phyloP scores from a whole-genome alignment of 2,797 vertebrate species.

The Acrocephalus scirpaceus region DNA sequence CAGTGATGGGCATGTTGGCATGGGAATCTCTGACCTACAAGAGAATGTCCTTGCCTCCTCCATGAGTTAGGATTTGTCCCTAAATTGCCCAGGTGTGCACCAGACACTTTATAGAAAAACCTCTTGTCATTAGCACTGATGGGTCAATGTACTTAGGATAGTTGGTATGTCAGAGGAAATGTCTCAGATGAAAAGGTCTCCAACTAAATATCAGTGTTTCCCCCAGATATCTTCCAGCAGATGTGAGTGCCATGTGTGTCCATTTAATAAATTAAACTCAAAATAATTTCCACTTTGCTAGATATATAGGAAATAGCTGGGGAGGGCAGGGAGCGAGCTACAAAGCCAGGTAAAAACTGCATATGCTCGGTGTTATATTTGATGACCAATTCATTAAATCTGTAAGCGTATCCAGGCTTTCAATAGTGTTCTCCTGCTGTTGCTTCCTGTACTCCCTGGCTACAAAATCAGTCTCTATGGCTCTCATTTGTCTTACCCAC shows the following conservation, averaged over 20 bases:
- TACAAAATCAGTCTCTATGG: conserved; percentile 68
- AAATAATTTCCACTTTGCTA: conserved; percentile 56
- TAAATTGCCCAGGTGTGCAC: not conserved
- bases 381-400: conserved; percentile 58
- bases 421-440: conserved; percentile 68
- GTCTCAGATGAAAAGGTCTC: conserved; percentile 24
- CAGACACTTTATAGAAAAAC: not conserved
- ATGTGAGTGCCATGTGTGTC: conserved; percentile 50
- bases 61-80: not conserved
- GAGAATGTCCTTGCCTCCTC: not conserved
- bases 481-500: conserved; percentile 79
- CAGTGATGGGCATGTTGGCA: not conserved
- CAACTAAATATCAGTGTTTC: not conserved
- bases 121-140: not conserved
- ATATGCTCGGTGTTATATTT: conserved; percentile 65
- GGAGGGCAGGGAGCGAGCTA: not conserved
- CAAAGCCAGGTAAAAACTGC: conserved; percentile 68
- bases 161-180: conserved; percentile 10
- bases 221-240: conserved; percentile 40
- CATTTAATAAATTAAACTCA: conserved; percentile 48
- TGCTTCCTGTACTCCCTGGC: conserved; percentile 76
- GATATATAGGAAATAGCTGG: conserved; percentile 37
- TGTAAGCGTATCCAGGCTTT: conserved; percentile 66
- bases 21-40: not conserved
- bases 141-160: not conserved